Percentiles rank a stretch among this genome's conserved stretches.
Evolutionary conservation across 1,140 invertebrate genomes (phyloP).

Genomic region (Lethrus apterus): DNA sequence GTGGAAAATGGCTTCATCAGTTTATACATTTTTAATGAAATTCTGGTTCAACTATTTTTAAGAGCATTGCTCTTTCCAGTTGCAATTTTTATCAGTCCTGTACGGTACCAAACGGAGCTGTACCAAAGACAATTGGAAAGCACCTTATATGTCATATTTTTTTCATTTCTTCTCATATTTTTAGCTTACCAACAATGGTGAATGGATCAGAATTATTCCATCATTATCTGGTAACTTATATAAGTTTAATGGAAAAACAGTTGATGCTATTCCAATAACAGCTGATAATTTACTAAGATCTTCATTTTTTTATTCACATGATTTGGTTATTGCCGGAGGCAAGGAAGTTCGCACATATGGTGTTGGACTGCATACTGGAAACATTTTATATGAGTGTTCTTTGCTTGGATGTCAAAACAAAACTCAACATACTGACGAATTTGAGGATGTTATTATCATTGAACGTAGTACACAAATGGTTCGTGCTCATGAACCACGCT

Average conservation of each 20-base stretch:
- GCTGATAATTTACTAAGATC: conserved; percentile 77
- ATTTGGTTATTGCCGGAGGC: conserved; percentile 73
- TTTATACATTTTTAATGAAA: too few relatives aligned
- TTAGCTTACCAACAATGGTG: conserved; percentile 77
- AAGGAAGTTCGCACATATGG: conserved; percentile 63
- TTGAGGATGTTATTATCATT: conserved; percentile 67
- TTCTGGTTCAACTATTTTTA: too few relatives aligned
- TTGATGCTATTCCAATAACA: conserved; percentile 79
- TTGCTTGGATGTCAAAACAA: conserved; percentile 62
- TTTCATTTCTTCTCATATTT: conserved; percentile 27
- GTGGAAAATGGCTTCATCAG: too few relatives aligned
- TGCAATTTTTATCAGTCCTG: too few relatives aligned
- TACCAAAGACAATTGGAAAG: too few relatives aligned
- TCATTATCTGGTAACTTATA: conserved; percentile 85
- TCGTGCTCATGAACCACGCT: conserved; percentile 73
- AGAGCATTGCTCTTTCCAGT: too few relatives aligned
- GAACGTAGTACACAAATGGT: conserved; percentile 78
- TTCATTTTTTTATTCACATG: conserved; percentile 77
- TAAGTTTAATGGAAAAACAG: conserved; percentile 80
- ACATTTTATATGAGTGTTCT: conserved; percentile 70
- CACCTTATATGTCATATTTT: too few relatives aligned
- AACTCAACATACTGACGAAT: conserved; percentile 40
- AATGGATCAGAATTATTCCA: conserved; percentile 81
- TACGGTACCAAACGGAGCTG: too few relatives aligned
- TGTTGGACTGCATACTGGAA: conserved; percentile 66